These are phyloP conservation scores for Myoxocephalus aenaeus DNA, from an alignment of 2,797 vertebrate species.

Conservation along the genomic window DNA sequence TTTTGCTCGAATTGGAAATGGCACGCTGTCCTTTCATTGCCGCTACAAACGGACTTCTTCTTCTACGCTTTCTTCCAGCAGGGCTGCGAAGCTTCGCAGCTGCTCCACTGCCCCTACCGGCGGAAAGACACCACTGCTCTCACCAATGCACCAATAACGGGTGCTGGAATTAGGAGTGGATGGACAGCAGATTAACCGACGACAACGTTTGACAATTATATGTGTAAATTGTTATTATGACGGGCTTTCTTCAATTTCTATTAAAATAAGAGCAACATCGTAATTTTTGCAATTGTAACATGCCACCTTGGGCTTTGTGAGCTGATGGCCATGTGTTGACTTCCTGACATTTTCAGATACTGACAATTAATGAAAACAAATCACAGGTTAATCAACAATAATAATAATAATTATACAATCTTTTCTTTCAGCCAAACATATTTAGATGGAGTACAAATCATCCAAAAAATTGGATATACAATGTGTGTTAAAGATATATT, in stretches of 20 bases:
- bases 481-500: conserved; percentile 41
- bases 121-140: background rate
- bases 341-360: background rate
- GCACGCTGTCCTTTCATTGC: conserved; percentile 82
- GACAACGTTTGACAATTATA: background rate
- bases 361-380: background rate
- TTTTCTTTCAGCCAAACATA: background rate
- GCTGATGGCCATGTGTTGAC: background rate
- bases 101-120: conserved; percentile 42
- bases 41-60: conserved; percentile 68
- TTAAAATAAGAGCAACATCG: background rate
- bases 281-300: background rate
- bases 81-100: too few relatives aligned
- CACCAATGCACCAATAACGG: background rate
- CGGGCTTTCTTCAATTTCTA: background rate
- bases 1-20: conserved; percentile 63
- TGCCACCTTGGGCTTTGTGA: background rate
- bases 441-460: background rate
- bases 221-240: background rate
- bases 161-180: background rate
- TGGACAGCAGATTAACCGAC: background rate
- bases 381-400: background rate
- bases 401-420: background rate
- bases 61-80: conserved; percentile 29
- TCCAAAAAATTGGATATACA: background rate